Percentiles rank a stretch among this genome's conserved stretches.
Conservation (phyloP, 2,113 vertebrate genomes). For the Phyllostomus discolor region DNA sequence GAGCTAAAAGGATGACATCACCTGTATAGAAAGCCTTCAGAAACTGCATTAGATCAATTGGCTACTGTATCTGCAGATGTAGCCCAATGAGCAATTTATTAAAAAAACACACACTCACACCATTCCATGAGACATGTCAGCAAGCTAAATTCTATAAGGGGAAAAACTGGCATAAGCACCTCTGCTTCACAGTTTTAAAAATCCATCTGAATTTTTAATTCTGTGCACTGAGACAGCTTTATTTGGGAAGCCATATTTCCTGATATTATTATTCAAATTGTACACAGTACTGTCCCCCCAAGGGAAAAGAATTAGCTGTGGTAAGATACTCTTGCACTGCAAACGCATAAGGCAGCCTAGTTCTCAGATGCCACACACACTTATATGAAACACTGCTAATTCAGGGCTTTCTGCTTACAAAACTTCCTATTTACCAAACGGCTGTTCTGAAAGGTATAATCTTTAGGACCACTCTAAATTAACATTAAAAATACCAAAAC, state of each 20-base stretch:
- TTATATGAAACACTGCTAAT: background rate
- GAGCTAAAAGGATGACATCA: conserved; percentile 92
- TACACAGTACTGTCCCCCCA: conserved; percentile 26
- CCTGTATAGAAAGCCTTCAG: conserved; percentile 86
- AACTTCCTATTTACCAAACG: no score
- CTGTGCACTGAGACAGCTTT: background rate
- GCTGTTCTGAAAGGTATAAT: conserved; percentile 24
- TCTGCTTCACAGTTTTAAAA: conserved; percentile 37
- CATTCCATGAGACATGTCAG: conserved; percentile 59
- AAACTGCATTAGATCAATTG: conserved; percentile 97
- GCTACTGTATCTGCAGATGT: conserved; percentile 88
- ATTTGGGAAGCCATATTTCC: conserved; percentile 44
- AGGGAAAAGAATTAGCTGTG: conserved; percentile 58
- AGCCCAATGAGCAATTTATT: conserved; percentile 88
- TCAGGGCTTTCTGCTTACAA: background rate
- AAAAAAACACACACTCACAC: conserved; percentile 79
- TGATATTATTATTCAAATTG: conserved; percentile 55
- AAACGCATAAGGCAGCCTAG: background rate
- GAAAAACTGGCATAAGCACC: background rate
- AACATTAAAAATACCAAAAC: conserved; percentile 39
- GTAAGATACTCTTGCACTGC: conserved; percentile 48
- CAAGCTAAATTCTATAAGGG: conserved; percentile 60
- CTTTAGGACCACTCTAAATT: conserved; percentile 21
- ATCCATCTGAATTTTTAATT: conserved; percentile 51
- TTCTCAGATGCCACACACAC: conserved; percentile 20